These are phyloP conservation scores for Tamandua tetradactyla DNA, from an alignment of 2,797 vertebrate genomes.

Conservation along the genomic window DNA sequence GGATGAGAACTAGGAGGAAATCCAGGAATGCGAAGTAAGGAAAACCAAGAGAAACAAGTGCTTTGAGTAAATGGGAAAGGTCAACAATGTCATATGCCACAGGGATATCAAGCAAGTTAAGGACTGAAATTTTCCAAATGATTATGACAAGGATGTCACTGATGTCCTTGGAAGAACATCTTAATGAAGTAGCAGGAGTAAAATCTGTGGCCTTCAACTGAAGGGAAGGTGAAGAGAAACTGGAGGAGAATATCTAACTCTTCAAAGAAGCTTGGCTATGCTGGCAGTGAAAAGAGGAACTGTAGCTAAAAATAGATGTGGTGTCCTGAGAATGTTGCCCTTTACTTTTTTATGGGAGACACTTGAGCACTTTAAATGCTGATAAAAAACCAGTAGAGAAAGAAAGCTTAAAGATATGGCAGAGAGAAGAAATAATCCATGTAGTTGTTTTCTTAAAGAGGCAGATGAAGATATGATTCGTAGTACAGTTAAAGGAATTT, in stretches of 20 bases:
- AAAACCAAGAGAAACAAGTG: neutral
- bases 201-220: neutral
- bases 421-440: neutral
- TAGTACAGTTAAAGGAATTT: neutral
- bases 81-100: neutral
- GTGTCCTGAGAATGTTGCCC: neutral
- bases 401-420: neutral
- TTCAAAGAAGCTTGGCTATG: neutral
- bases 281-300: neutral
- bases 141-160: neutral
- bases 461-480: neutral
- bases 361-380: neutral
- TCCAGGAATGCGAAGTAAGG: neutral
- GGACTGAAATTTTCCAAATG: neutral
- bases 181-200: neutral
- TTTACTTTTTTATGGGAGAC: neutral
- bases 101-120: neutral
- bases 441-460: neutral
- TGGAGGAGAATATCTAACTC: neutral
- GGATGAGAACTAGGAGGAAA: neutral
- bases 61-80: neutral
- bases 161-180: neutral
- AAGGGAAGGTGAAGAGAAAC: neutral
- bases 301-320: neutral
- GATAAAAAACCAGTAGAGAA: constrained; percentile 14